Evolutionary conservation across 1,140 invertebrate genomes (phyloP).

Genomic region (Rhizoglyphus robini): DNA sequence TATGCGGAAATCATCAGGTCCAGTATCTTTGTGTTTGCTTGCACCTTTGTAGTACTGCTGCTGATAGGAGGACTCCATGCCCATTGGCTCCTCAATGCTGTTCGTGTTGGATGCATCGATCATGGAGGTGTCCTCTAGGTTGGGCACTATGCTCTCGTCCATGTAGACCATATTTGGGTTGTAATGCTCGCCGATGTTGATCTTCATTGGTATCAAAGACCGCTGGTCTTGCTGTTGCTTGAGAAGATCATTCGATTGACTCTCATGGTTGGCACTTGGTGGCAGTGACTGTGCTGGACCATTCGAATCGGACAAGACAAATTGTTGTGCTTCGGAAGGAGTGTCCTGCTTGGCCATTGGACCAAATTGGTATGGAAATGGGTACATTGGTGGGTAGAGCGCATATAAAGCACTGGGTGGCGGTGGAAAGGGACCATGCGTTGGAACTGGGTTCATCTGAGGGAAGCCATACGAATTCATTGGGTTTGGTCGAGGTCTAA

Average conservation of each 20-base stretch:
- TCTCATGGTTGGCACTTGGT: background rate
- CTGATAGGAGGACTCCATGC: background rate
- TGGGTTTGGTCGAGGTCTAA: no score
- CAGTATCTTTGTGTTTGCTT: background rate
- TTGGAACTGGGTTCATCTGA: background rate
- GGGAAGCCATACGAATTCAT: no score
- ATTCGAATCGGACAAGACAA: background rate
- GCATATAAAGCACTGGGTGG: background rate
- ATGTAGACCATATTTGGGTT: slow-evolving; percentile 1
- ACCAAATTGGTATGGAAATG: no score
- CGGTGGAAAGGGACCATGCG: background rate
- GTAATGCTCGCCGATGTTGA: slow-evolving; percentile 19
- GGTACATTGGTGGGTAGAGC: background rate
- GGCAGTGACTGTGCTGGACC: background rate
- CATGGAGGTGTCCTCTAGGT: background rate
- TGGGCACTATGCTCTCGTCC: background rate
- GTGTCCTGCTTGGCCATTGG: background rate
- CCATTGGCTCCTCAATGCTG: background rate
- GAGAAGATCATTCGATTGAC: background rate
- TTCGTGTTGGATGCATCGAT: background rate
- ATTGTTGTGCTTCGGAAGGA: background rate
- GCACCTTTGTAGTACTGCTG: background rate
- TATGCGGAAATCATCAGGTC: slow-evolving; percentile 13
- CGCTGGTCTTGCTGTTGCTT: background rate
- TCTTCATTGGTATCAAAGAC: background rate